Evolutionary conservation across 2,113 vertebrate genomes (phyloP), one percentile per base, ranked within the genome.

Genomic region (Madoqua kirkii): DNA sequence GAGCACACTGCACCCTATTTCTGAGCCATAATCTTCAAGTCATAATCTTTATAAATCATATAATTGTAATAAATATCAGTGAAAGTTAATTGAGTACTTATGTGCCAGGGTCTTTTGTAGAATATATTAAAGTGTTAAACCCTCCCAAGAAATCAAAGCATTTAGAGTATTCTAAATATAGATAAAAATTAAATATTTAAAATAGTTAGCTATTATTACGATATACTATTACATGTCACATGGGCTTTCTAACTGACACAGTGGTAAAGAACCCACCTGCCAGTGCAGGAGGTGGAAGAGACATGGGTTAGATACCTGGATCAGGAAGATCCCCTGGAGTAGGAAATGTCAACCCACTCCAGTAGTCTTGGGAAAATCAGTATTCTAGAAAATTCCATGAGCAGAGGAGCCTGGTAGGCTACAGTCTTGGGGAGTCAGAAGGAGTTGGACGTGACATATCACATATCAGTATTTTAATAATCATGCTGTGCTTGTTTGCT

Each of bases 81-180:
- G 19, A 11, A 8, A 1, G 12, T n/a, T 57, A 29, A n/a, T 2
- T 2, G 43, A 36, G 71, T 29, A 3, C 13, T 64, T 48, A 0
- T 29, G 48, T n/a, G 9, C 81, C 10, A 27, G 11, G 81, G 62
- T 87, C 62, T 95, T 50, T 57, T 60, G 13, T 23, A 29, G 50
- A 76, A 17, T 40, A 19, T n/a, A 17, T 45, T 52, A 36, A 74
- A 64, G 23, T 10, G 7, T 17, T 16, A 19, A 45, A n/a, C 16
- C 23, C 23, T 85, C 15, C 17, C 43, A 14, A n/a, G 54, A 48
- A 57, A 55, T 71, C 15, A 23, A 50, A 1, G 33, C 67, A 29
- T 52, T 82, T 71, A 64, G 6, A 62, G 23, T 79, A 36, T 36
- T 59, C 62, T 93, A 76, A 90, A 45, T 48, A 16, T 31, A 88